Evolutionary conservation across 2,888 invertebrate genomes (phyloP), one percentile per base, ranked within the genome.

Genomic region (Andrena haemorrhoa): DNA sequence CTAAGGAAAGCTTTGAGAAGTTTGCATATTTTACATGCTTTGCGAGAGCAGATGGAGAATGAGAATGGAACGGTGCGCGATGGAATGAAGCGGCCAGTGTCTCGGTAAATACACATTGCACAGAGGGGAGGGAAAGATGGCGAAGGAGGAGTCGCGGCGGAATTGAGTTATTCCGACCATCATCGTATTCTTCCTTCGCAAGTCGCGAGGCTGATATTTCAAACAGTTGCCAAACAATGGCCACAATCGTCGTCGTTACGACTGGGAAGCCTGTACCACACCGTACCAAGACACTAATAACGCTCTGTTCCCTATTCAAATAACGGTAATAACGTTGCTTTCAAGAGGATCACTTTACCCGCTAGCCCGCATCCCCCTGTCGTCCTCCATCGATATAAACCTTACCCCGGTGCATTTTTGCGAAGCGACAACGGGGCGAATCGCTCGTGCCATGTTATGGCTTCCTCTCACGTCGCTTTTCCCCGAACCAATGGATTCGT

Each of bases 381-480:
- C 23, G n/a, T 10, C 4, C 33, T 35, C 26, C 12, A n/a, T 33
- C 68, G 41, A 8, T 5, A 10, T 26, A 6, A 35, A 26, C n/a
- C 26, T n/a, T 26, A 8, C 12, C 16, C 33, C 6, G 56, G 56
- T 33, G 20, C 47, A 26, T 20, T 47, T 60, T 60, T 47, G n/a
- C 20, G 26, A 69, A 58, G 35, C 35, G 68, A 68, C 33, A 51
- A 5, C n/a, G 29, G 58, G 5, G 10, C 6, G 56, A 33, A 35
- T 33, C 31, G 20, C 16, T 35, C 33, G n/a, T 20, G 33, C 26
- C 53, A 26, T 65, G 65, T 77, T 49, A 23, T 35, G 31, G 41
- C 35, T 29, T 35, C 47, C 23, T 68, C 23, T n/a, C 29, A 8
- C 20, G 26, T 26, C 26, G 35, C 53, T 20, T 51, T 61, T 35